Evolutionary conservation across 2,888 invertebrate species (phyloP).

Genomic region (Tipula unca): DNA sequence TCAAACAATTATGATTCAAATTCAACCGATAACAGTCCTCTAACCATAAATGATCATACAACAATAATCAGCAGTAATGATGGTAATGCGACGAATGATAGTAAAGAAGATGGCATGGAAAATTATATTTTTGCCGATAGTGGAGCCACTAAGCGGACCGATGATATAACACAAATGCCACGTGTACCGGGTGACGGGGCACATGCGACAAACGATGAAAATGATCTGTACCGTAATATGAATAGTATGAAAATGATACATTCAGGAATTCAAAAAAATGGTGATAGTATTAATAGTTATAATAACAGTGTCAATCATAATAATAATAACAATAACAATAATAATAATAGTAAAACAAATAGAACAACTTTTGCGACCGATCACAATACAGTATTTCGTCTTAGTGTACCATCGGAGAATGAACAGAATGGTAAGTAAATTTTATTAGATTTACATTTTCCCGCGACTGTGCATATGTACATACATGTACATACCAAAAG

Average conservation of each 20-base stretch:
- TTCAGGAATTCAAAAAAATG: background rate
- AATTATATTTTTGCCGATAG: slow-evolving; percentile 23
- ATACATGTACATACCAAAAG: background rate
- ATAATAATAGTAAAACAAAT: background rate
- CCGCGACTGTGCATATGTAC: no score
- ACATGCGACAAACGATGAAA: slow-evolving; percentile 27
- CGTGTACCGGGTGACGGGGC: slow-evolving; percentile 38
- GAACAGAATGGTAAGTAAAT: background rate
- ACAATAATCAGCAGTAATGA: background rate
- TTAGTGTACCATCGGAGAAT: background rate
- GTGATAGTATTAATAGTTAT: background rate
- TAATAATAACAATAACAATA: background rate
- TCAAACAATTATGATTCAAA: background rate
- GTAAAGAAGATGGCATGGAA: background rate
- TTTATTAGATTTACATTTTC: background rate
- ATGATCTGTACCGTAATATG: slow-evolving; percentile 29
- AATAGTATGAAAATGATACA: background rate
- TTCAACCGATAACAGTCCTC: background rate
- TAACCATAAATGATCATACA: background rate
- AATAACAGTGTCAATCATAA: background rate
- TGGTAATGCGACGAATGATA: background rate
- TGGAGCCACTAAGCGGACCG: slow-evolving; percentile 29
- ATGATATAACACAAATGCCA: slow-evolving; percentile 39
- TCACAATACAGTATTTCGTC: background rate
- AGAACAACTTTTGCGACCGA: background rate